Evolutionary conservation across 92 coral and sea anemone genomes (phyloP).

Genomic region (Epizoanthus scotinus): DNA sequence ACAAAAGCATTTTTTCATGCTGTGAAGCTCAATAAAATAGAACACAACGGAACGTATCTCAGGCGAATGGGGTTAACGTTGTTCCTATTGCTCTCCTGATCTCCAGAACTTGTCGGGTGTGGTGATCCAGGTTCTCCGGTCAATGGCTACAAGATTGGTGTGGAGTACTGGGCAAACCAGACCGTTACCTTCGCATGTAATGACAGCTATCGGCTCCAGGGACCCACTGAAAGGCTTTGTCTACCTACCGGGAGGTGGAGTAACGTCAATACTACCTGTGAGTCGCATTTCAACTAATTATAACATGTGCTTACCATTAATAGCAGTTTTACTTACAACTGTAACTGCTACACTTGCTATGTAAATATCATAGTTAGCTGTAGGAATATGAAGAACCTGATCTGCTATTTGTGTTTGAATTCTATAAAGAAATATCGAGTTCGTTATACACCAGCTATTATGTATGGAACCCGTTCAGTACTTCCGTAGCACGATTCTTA

Average conservation of each 20-base stretch:
- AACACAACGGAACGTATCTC: too few species aligned
- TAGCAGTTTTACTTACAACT: too few species aligned
- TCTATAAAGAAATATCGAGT: too few species aligned
- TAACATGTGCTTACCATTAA: background rate
- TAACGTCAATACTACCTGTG: slow-evolving; percentile 62
- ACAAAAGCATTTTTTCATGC: too few species aligned
- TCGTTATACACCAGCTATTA: too few species aligned
- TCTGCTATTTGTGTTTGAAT: background rate
- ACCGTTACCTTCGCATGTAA: slow-evolving; percentile 71
- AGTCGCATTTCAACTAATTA: slow-evolving; percentile 6
- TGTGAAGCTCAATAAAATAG: too few species aligned
- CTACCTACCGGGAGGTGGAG: slow-evolving; percentile 72
- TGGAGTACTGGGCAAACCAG: slow-evolving; percentile 76
- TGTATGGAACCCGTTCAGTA: too few species aligned
- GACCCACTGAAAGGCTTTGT: slow-evolving; percentile 71
- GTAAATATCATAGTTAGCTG: background rate
- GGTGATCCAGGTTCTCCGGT: slow-evolving; percentile 73
- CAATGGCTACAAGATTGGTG: slow-evolving; percentile 69
- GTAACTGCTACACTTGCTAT: too few species aligned
- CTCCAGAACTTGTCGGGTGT: slow-evolving; percentile 61
- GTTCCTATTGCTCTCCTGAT: too few species aligned
- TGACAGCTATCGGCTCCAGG: slow-evolving; percentile 70
- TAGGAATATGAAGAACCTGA: too few species aligned
- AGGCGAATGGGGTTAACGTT: too few species aligned
- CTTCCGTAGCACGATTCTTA: too few species aligned